Percentiles rank a stretch among this genome's conserved stretches.
Evolutionary conservation across 2,888 invertebrate genomes (phyloP).

Genomic region (Melinaea menophilus): DNA sequence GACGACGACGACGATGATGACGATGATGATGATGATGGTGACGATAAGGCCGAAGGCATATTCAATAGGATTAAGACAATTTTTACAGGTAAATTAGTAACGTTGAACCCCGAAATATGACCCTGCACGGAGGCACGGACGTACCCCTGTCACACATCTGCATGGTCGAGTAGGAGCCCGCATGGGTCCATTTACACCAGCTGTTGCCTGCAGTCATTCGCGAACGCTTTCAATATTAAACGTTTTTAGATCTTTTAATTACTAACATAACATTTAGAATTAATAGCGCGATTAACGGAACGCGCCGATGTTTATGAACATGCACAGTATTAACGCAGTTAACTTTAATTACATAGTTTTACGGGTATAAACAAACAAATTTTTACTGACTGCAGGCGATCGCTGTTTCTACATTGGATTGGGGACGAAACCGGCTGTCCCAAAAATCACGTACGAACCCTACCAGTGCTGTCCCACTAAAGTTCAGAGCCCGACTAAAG

Average conservation of each 20-base stretch:
- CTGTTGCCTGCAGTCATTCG: constrained; percentile 83
- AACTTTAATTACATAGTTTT: constrained; percentile 61
- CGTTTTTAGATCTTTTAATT: constrained; percentile 69
- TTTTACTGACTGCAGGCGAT: constrained; percentile 97
- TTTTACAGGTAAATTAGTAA: constrained; percentile 74
- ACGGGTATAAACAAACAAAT: constrained; percentile 82
- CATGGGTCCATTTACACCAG: constrained; percentile 72
- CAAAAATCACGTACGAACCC: constrained; percentile 89
- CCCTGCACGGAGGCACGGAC: constrained; percentile 63
- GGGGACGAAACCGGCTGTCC: constrained; percentile 89
- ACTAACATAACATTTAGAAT: constrained; percentile 74
- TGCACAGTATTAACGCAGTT: constrained; percentile 74
- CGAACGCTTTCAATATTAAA: constrained; percentile 74
- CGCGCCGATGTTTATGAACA: constrained; percentile 55
- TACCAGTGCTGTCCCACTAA: constrained; percentile 95
- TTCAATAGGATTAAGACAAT: constrained; percentile 73
- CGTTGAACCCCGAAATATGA: constrained; percentile 57
- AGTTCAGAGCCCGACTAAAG: constrained; percentile 87
- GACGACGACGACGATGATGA: constrained; percentile 62
- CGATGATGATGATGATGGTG: constrained; percentile 61
- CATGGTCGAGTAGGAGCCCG: constrained; percentile 69
- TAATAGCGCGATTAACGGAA: constrained; percentile 65
- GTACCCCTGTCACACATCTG: constrained; percentile 65
- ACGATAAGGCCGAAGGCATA: constrained; percentile 71
- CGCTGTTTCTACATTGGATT: constrained; percentile 98